These are phyloP conservation scores for Sclerodermus sp. DNA, from an alignment of 2,888 invertebrate genomes.

Conservation along the genomic window DNA sequence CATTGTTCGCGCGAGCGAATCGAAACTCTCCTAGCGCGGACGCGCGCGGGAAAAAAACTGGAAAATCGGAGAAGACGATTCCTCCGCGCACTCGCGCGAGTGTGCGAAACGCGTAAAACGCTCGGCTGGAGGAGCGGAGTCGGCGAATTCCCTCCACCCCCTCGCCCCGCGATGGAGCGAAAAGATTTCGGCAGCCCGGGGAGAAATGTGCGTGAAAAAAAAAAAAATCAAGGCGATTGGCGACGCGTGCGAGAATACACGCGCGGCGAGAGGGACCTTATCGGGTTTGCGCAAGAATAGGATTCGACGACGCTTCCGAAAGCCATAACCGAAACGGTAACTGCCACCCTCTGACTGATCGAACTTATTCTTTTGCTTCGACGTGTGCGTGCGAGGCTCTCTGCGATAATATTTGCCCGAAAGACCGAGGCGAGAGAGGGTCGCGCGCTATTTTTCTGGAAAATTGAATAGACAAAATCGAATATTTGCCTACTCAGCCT, in stretches of 20 bases:
- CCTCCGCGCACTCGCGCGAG: no score
- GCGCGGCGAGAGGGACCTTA: conserved; percentile 50
- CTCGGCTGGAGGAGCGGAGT: no score
- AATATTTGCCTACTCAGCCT: conserved; percentile 35
- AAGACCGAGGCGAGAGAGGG: conserved; percentile 10
- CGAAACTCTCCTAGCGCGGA: no score
- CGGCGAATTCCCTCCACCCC: not conserved
- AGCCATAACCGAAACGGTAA: conserved; percentile 59
- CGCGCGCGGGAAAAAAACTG: no score
- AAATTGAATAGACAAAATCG: conserved; percentile 55
- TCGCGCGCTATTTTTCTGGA: conserved; percentile 48
- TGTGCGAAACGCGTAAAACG: no score
- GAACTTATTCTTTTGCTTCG: conserved; percentile 52
- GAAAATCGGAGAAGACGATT: no score
- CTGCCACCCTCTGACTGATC: conserved; percentile 57
- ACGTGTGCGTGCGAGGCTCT: conserved; percentile 5
- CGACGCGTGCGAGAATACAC: conserved; percentile 18
- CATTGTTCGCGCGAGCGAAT: no score
- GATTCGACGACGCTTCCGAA: conserved; percentile 57
- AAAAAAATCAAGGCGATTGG: no score
- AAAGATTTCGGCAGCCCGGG: not conserved
- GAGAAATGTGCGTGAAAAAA: not conserved
- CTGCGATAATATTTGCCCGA: conserved; percentile 40
- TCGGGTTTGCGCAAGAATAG: conserved; percentile 59
- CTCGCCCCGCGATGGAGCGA: no score